Percentiles rank a stretch among this genome's conserved stretches.
phyloP scores from a whole-genome alignment of 2,888 invertebrate genomes.

The Hemaris fuciformis region DNA sequence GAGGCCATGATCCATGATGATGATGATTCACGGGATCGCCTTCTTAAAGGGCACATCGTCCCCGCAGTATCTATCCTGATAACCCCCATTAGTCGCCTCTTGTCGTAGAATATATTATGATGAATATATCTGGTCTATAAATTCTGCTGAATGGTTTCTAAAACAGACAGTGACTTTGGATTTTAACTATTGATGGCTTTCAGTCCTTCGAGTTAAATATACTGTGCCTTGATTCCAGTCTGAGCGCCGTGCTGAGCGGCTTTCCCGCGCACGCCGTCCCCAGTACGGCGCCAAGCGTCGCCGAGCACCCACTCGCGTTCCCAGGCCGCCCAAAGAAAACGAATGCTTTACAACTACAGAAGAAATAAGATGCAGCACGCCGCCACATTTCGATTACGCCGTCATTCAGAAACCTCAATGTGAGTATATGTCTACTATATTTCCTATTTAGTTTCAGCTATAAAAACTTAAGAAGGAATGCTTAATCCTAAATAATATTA shows the following conservation, averaged over 20 bases:
- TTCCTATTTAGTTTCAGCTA: background rate
- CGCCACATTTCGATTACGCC: conserved; percentile 64
- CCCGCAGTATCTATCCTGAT: no score
- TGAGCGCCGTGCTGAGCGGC: conserved; percentile 70
- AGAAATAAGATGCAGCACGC: conserved; percentile 59
- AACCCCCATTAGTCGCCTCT: no score
- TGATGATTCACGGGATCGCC: no score
- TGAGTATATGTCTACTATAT: conserved; percentile 32
- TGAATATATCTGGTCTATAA: no score
- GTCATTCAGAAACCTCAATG: conserved; percentile 65
- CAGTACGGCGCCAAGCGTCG: conserved; percentile 66
- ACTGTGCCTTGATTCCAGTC: conserved; percentile 53
- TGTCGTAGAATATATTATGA: no score
- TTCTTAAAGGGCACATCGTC: no score
- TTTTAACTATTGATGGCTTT: no score
- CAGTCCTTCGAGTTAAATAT: background rate
- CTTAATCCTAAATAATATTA: no score
- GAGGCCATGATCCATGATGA: no score
- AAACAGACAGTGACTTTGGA: no score
- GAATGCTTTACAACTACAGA: conserved; percentile 56
- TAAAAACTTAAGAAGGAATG: no score
- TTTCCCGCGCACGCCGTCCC: conserved; percentile 70
- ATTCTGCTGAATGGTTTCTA: no score
- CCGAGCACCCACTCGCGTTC: conserved; percentile 56
- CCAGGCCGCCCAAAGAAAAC: conserved; percentile 66